These are phyloP conservation scores for Dysmachus trigonus DNA, from an alignment of 2,888 invertebrate species.

Conservation along the genomic window DNA sequence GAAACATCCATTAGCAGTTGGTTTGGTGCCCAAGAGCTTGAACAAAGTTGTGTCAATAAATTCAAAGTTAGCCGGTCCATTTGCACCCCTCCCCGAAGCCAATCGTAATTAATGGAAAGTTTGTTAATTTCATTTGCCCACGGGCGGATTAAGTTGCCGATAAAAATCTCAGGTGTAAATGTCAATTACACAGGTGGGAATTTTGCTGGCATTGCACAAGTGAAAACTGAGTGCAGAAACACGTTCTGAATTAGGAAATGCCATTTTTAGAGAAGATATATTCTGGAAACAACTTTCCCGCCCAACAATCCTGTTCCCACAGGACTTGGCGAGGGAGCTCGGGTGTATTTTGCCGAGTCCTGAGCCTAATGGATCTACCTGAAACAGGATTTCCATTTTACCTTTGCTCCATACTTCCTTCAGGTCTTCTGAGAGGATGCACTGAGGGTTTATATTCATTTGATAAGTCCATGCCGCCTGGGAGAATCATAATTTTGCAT, in stretches of 20 bases:
- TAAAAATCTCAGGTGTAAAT: not conserved
- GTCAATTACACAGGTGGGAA: not conserved
- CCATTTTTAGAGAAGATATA: not conserved
- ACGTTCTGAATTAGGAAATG: not conserved
- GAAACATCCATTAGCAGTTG: not conserved
- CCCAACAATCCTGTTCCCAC: not conserved
- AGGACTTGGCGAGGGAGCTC: not conserved
- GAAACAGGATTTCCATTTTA: slow-evolving; percentile 3
- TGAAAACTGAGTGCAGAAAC: not conserved
- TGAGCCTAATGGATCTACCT: not conserved
- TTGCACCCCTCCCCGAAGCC: not conserved
- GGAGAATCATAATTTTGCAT: slow-evolving; percentile 3
- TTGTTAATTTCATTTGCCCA: not conserved
- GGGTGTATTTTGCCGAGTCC: not conserved
- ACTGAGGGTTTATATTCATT: not conserved
- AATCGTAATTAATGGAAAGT: not conserved
- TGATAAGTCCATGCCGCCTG: not conserved
- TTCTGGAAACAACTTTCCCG: not conserved
- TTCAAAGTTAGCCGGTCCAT: not conserved
- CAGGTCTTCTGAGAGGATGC: slow-evolving; percentile 9
- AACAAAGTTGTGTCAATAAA: not conserved
- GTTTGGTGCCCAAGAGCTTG: not conserved
- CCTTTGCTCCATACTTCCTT: not conserved
- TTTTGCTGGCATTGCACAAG: not conserved
- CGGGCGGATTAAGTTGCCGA: not conserved